These are phyloP conservation scores for Saguinus midas DNA, from an alignment of 2,113 vertebrate genomes.

Conservation along the genomic window DNA sequence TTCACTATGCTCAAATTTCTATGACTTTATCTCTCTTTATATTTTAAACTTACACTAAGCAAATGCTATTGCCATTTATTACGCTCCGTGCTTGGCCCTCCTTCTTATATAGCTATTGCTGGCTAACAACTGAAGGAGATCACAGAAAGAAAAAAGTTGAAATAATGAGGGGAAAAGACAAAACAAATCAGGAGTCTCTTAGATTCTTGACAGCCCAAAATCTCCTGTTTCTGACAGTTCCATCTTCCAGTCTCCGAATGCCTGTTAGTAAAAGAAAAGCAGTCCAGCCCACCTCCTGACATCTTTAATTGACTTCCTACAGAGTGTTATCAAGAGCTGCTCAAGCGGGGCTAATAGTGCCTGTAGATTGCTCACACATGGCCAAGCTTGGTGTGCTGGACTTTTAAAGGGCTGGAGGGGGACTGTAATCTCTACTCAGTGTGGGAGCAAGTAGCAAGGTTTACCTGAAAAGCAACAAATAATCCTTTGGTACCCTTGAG, in stretches of 20 bases:
- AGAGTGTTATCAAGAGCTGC: slow-evolving; percentile 81
- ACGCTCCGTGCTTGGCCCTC: neutral
- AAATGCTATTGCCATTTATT: neutral
- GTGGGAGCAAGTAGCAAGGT: slow-evolving; percentile 58
- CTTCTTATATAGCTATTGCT: neutral
- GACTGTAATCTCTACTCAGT: slow-evolving; percentile 70
- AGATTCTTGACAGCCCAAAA: neutral
- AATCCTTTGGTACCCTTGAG: slow-evolving; percentile 63
- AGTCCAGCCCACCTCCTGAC: slow-evolving; percentile 78
- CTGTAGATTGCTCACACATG: slow-evolving; percentile 83
- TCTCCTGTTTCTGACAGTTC: slow-evolving; percentile 71
- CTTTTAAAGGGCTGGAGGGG: slow-evolving; percentile 78
- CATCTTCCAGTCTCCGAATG: slow-evolving; percentile 66
- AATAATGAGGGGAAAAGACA: neutral
- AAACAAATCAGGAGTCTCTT: neutral
- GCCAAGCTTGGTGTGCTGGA: slow-evolving; percentile 73
- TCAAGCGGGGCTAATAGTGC: slow-evolving; percentile 84
- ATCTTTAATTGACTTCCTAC: slow-evolving; percentile 85
- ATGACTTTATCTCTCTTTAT: neutral
- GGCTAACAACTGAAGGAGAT: neutral
- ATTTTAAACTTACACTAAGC: neutral
- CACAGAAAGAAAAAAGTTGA: neutral
- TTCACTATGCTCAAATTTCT: neutral
- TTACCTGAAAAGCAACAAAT: slow-evolving; percentile 75
- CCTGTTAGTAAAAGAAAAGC: slow-evolving; percentile 75